These are phyloP conservation scores for Actias luna DNA, from an alignment of 2,888 invertebrate species.

Conservation along the genomic window DNA sequence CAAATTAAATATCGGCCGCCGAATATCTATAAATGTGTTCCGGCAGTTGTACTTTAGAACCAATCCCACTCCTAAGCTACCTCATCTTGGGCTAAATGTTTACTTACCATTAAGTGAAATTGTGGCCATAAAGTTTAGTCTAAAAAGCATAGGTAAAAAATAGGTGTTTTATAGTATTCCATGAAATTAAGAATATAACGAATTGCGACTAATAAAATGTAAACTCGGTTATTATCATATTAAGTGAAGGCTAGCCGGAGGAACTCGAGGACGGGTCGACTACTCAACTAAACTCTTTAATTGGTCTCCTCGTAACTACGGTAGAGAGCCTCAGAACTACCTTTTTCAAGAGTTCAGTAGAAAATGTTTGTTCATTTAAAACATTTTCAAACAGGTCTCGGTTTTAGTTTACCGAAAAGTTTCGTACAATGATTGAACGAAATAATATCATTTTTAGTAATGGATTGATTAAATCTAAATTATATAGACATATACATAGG, in stretches of 20 bases:
- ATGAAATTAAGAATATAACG: not conserved
- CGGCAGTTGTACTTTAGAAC: too few relatives aligned
- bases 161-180: not conserved
- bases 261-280: constrained; percentile 16
- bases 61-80: too few relatives aligned
- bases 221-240: constrained; percentile 28
- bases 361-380: constrained; percentile 21
- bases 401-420: not conserved
- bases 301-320: constrained; percentile 39
- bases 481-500: too few relatives aligned
- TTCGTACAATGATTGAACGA: not conserved
- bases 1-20: too few relatives aligned
- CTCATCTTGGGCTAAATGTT: too few relatives aligned
- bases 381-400: constrained; percentile 5
- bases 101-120: too few relatives aligned
- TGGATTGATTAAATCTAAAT: not conserved
- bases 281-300: constrained; percentile 45
- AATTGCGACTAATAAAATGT: constrained; percentile 15
- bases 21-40: too few relatives aligned
- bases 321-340: not conserved
- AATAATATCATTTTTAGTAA: not conserved
- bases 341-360: constrained; percentile 25
- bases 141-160: too few relatives aligned
- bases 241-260: constrained; percentile 9
- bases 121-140: too few relatives aligned